Evolutionary conservation across 2,797 vertebrate genomes (phyloP).

Genomic region (Myotis vivesi): DNA sequence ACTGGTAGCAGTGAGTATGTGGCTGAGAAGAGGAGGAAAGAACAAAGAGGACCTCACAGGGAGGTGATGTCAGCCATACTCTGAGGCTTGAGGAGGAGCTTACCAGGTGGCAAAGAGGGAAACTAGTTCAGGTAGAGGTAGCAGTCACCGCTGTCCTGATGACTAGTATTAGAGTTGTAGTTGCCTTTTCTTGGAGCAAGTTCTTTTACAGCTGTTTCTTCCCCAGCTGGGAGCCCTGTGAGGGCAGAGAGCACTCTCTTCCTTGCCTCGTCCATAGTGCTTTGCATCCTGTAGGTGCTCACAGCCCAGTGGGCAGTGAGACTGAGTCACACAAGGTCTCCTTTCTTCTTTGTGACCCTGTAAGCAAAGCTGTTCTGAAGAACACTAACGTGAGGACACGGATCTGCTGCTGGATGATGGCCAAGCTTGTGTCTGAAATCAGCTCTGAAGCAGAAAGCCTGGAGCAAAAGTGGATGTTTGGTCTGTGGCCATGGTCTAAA

Average conservation of each 20-base stretch:
- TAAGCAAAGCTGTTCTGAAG: background rate
- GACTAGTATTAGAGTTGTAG: background rate
- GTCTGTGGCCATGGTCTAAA: background rate
- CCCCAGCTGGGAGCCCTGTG: fast-evolving
- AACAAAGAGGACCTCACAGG: background rate
- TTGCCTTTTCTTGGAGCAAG: background rate
- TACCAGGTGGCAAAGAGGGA: background rate
- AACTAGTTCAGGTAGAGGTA: background rate
- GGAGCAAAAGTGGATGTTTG: background rate
- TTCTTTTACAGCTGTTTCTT: background rate
- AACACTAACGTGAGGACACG: background rate
- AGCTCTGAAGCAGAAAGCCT: background rate
- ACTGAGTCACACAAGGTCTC: fast-evolving
- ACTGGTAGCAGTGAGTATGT: no score
- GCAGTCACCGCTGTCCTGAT: fast-evolving
- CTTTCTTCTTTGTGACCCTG: background rate
- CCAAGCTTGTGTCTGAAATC: background rate
- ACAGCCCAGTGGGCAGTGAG: fast-evolving
- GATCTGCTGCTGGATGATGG: background rate
- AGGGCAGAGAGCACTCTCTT: background rate
- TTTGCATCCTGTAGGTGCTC: background rate
- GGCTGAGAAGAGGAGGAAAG: background rate
- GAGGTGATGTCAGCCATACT: background rate
- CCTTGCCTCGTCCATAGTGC: no score
- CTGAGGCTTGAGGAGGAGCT: background rate